Evolutionary conservation across 23 tunicate species (phyloP).

Genomic region (Ascidia mentula): DNA sequence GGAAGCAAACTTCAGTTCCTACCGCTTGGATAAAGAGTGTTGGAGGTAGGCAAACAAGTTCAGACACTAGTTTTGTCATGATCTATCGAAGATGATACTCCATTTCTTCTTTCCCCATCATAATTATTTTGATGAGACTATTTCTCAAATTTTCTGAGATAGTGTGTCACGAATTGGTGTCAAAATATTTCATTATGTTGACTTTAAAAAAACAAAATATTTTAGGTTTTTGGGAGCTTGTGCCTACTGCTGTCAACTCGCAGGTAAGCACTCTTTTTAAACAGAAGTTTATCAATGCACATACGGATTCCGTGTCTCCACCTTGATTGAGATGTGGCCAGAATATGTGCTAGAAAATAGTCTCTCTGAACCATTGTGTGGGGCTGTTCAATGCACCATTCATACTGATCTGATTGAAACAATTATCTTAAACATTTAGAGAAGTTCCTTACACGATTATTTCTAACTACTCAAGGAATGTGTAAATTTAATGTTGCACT

Average conservation of each 20-base stretch:
- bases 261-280: too few species aligned
- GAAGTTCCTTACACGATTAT: too few species aligned
- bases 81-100: background rate
- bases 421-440: background rate
- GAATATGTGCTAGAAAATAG: conserved; percentile 1
- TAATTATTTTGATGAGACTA: background rate
- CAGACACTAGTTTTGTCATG: too few species aligned
- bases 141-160: background rate
- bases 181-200: too few species aligned
- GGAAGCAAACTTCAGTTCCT: too few species aligned
- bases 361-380: conserved; percentile 30
- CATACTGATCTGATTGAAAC: conserved; percentile 20
- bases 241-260: background rate
- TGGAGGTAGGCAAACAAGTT: too few species aligned
- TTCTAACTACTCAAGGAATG: too few species aligned
- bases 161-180: too few species aligned
- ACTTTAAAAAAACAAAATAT: background rate
- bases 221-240: background rate
- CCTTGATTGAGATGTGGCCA: conserved; percentile 22
- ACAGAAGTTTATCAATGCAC: too few species aligned
- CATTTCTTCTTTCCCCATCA: conserved; percentile 10
- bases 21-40: too few species aligned
- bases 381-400: conserved; percentile 8
- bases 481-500: too few species aligned
- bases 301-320: conserved; percentile 6